Percentiles rank a stretch among this genome's conserved stretches.
Conservation (phyloP, 2,888 invertebrate genomes). For the Pollenia angustigena region DNA sequence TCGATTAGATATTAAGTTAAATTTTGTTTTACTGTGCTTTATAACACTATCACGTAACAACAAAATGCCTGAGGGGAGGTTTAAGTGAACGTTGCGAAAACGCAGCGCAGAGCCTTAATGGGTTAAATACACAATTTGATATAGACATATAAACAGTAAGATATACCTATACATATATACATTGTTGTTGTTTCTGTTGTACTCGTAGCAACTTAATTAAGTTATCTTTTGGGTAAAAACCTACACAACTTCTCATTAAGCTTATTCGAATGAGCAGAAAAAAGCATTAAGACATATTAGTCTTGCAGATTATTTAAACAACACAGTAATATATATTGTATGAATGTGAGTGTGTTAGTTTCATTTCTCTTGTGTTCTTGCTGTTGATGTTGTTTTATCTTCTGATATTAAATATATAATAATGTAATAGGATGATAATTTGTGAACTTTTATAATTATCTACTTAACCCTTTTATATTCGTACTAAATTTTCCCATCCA, state of each 20-base stretch:
- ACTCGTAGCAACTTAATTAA: constrained; percentile 54
- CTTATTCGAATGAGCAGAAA: not conserved
- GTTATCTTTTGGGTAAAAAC: constrained; percentile 56
- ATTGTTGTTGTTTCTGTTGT: not conserved
- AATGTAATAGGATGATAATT: constrained; percentile 48
- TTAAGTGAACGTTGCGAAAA: too few species aligned
- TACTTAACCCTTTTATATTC: too few species aligned
- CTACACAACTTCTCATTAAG: constrained; percentile 53
- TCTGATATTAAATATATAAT: constrained; percentile 30
- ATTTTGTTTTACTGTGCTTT: too few species aligned
- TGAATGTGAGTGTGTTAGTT: not conserved
- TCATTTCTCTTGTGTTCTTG: not conserved
- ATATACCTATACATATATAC: not conserved
- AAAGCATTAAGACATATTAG: not conserved
- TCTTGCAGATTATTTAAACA: not conserved
- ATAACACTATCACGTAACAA: too few species aligned
- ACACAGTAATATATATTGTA: not conserved
- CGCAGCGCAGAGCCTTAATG: too few species aligned
- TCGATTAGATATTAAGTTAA: too few species aligned
- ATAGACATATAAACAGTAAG: not conserved
- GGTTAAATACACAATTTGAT: not conserved
- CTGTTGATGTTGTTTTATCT: not conserved
- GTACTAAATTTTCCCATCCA: too few species aligned
- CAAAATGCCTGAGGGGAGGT: too few species aligned
- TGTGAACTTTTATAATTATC: too few species aligned